These are phyloP conservation scores for Eulemur coronatus DNA, from an alignment of 2,797 vertebrate species.

Conservation along the genomic window DNA sequence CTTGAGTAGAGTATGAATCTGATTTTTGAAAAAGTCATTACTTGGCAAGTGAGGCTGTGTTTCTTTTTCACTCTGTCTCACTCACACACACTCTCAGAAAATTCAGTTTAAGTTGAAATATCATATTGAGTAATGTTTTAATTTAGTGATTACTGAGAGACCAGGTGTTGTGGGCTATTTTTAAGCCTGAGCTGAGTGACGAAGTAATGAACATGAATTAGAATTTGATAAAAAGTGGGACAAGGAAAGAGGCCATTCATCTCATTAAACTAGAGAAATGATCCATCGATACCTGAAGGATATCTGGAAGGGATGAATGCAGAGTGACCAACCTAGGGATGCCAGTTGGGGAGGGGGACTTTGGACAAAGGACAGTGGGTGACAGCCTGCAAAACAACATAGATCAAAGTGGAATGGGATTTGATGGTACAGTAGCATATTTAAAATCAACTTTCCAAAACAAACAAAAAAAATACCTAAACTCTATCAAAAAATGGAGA, in stretches of 20 bases:
- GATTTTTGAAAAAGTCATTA: background rate
- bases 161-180: background rate
- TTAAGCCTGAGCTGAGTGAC: background rate
- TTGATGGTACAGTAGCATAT: background rate
- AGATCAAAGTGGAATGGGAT: background rate
- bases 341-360: background rate
- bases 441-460: background rate
- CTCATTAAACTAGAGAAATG: background rate
- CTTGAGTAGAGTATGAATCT: background rate
- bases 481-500: background rate
- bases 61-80: background rate
- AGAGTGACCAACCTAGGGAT: too few species aligned
- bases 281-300: background rate
- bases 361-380: too few species aligned
- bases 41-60: background rate
- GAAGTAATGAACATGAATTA: background rate
- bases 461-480: background rate
- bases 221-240: background rate
- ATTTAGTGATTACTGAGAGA: background rate
- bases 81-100: background rate
- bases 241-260: background rate
- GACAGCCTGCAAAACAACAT: background rate
- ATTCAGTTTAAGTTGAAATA: background rate
- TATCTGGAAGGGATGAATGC: background rate
- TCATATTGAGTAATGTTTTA: background rate